Conservation (phyloP, 1,140 invertebrate genomes). For the Drosophila sturtevanti region DNA sequence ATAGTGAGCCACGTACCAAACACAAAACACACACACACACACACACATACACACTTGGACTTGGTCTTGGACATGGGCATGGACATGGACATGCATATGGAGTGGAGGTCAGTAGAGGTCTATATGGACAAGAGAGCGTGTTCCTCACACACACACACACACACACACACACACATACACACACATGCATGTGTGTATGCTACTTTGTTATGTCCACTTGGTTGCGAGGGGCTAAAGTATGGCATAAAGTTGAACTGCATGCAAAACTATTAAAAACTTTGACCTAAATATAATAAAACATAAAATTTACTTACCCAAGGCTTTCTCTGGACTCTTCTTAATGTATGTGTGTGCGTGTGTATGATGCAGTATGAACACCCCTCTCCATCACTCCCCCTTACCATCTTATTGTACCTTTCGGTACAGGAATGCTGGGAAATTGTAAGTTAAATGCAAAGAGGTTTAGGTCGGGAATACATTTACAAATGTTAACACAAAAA, state of each 20-base stretch:
- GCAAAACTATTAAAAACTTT: slow-evolving; percentile 76
- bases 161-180: not conserved
- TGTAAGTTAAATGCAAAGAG: slow-evolving; percentile 13
- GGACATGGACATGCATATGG: slow-evolving; percentile 10
- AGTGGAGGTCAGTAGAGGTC: slow-evolving; percentile 39
- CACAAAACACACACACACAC: slow-evolving; percentile 36
- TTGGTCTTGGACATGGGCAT: not conserved
- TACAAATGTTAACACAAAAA: not conserved
- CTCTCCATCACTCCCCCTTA: not conserved
- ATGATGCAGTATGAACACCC: slow-evolving; percentile 2
- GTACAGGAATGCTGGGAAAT: slow-evolving; percentile 9
- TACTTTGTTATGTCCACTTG: slow-evolving; percentile 23
- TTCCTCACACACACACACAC: slow-evolving; percentile 13
- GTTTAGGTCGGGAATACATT: not conserved
- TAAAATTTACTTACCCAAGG: slow-evolving; percentile 59
- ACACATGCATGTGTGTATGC: slow-evolving; percentile 30
- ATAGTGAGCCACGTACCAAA: slow-evolving; percentile 7
- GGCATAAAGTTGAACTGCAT: slow-evolving; percentile 50
- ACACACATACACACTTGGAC: slow-evolving; percentile 34
- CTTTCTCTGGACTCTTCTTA: slow-evolving; percentile 9
- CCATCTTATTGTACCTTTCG: not conserved
- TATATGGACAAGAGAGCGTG: slow-evolving; percentile 1
- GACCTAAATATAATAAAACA: slow-evolving; percentile 77
- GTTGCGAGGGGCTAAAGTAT: not conserved
- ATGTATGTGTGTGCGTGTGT: not conserved